Conservation (phyloP, 37 sponge, comb jelly and placozoan species). For the Hexactinellida sp. region DNA sequence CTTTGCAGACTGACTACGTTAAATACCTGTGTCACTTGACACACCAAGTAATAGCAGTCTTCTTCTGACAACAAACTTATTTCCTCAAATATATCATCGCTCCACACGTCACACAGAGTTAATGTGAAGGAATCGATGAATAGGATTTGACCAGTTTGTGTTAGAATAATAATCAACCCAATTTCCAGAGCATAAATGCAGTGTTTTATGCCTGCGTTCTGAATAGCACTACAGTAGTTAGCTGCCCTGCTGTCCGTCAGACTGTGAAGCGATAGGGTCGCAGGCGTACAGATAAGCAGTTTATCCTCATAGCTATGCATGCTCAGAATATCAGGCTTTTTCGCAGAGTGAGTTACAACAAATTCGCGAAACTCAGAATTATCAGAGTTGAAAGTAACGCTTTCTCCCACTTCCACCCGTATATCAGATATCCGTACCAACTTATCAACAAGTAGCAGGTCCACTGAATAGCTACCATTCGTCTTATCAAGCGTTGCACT, state of each 20-base stretch:
- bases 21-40: neutral
- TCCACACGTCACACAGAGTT: neutral
- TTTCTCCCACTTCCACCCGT: neutral
- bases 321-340: neutral
- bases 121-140: neutral
- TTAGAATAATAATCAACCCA: neutral
- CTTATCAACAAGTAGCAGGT: neutral
- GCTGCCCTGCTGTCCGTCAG: neutral
- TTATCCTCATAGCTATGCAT: neutral
- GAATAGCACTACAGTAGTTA: neutral
- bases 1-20: neutral
- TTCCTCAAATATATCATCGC: neutral
- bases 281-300: neutral
- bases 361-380: neutral
- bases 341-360: neutral
- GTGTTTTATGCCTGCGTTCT: neutral
- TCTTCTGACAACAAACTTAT: neutral
- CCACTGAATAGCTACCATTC: neutral
- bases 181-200: neutral
- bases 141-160: neutral
- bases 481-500: neutral
- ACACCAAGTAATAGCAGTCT: neutral
- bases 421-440: neutral
- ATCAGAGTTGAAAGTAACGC: neutral
- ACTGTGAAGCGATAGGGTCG: neutral